Percentiles rank a stretch among this genome's conserved stretches.
Conservation (phyloP, 2,113 vertebrate genomes). For the Microtus montanus region DNA sequence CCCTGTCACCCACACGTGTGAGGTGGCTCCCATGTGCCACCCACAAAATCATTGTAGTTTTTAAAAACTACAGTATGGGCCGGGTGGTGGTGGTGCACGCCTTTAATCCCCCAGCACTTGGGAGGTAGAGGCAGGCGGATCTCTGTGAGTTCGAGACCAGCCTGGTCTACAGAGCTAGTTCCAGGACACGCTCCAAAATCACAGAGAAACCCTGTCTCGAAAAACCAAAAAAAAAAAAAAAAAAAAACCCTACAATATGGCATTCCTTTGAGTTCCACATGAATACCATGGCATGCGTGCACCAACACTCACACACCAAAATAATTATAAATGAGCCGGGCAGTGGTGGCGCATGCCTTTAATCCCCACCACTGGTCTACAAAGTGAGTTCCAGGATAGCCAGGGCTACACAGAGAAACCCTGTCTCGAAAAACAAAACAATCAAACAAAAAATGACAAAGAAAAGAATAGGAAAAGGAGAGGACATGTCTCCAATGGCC, state of each 20-base stretch:
- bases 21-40: not conserved
- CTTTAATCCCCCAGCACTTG: no score
- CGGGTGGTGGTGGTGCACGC: no score
- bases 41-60: not conserved
- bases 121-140: no score
- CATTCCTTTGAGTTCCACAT: not conserved
- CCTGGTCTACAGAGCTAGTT: no score
- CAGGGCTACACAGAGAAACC: not conserved
- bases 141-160: no score
- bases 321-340: not conserved
- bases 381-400: not conserved
- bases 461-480: not conserved
- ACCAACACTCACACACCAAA: not conserved
- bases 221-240: no score
- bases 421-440: no score
- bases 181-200: no score
- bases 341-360: not conserved
- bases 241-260: no score
- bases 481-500: no score
- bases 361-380: not conserved
- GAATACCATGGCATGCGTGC: not conserved
- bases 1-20: not conserved
- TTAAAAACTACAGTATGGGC: not conserved
- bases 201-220: no score
- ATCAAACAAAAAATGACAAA: not conserved